Evolutionary conservation across 2,797 vertebrate genomes (phyloP), one percentile per base, ranked within the genome.

Genomic region (Ciconia nigra): DNA sequence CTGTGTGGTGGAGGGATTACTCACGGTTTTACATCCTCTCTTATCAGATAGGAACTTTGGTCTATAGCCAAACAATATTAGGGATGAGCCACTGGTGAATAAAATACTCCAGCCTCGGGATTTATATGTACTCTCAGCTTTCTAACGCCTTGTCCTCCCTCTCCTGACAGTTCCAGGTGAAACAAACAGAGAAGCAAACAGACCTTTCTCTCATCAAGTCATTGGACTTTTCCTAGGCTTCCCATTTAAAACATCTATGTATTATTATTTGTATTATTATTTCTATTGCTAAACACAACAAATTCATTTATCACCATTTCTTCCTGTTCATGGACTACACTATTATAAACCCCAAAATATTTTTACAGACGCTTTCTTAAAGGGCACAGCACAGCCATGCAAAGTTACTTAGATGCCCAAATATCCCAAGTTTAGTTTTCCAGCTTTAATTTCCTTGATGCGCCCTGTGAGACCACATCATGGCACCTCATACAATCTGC

Each of bases 31-130:
- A 93, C 59, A 81, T 93, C 76, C 73, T 79, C 39, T 62, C 71
- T 87, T 96, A 91, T 89, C 87, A 90, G 71, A 92, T 42, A 81
- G 76, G 33, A 96, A 66, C 83, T 85, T 86, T 88, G 72, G 82
- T 62, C 73, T 86, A 39, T 10, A 57, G 95, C 87, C 93, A 96
- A 91, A 78, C 25, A 46, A 58, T 42, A 90, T 61, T 39, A 89
- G 65, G 44, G 83, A 96, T 89, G 89, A 94, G 81, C 88, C 93
- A 89, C 85, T 54, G 24, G 47, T 87, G 88, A 95, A 89, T 95
- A 94, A 91, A 90, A 57, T 28, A 73, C 31, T 94, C 35, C 49
- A 84, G 61, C 37, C 57, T 58, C 86, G 65, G 47, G 57, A 96
- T 92, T 93, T 90, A 52, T 18, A 70, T n/a, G 35, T 9, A 21